Evolutionary conservation across 2,113 vertebrate genomes (phyloP).

Genomic region (Solea senegalensis): DNA sequence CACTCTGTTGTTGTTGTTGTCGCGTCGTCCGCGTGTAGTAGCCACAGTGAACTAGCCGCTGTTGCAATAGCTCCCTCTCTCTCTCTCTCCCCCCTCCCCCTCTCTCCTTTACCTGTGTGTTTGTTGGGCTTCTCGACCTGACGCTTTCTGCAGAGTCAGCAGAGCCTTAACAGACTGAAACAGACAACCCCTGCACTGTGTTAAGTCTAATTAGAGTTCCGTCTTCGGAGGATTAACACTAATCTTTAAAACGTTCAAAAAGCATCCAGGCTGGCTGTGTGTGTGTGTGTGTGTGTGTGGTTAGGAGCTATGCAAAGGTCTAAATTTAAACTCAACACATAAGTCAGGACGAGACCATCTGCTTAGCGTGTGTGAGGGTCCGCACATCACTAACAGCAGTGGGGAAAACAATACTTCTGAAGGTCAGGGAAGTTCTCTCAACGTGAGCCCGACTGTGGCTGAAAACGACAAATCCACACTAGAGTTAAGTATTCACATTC

Average conservation of each 20-base stretch:
- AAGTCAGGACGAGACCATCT: constrained; percentile 20
- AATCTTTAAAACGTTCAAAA: constrained; percentile 49
- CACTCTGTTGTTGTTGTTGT: constrained; percentile 62
- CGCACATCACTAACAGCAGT: constrained; percentile 3
- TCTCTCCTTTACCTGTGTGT: constrained; percentile 67
- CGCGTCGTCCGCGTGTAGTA: constrained; percentile 20
- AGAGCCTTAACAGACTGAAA: constrained; percentile 85
- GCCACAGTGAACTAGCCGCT: constrained; percentile 56
- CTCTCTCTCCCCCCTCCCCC: neutral
- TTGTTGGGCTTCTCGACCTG: constrained; percentile 76
- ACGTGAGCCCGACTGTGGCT: constrained; percentile 8
- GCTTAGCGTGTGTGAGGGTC: neutral
- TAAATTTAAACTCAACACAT: constrained; percentile 42
- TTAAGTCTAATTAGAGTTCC: constrained; percentile 57
- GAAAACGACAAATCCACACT: neutral
- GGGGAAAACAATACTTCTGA: neutral
- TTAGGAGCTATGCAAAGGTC: constrained; percentile 27
- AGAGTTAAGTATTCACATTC: neutral
- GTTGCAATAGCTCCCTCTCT: constrained; percentile 61
- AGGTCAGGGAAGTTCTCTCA: neutral
- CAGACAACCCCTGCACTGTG: constrained; percentile 75
- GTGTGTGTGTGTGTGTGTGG: neutral
- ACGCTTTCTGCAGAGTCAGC: constrained; percentile 78
- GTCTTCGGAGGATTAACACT: constrained; percentile 58
- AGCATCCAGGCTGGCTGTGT: neutral